phyloP scores from a whole-genome alignment of 2,113 vertebrate genomes.

The Sigmodon hispidus region DNA sequence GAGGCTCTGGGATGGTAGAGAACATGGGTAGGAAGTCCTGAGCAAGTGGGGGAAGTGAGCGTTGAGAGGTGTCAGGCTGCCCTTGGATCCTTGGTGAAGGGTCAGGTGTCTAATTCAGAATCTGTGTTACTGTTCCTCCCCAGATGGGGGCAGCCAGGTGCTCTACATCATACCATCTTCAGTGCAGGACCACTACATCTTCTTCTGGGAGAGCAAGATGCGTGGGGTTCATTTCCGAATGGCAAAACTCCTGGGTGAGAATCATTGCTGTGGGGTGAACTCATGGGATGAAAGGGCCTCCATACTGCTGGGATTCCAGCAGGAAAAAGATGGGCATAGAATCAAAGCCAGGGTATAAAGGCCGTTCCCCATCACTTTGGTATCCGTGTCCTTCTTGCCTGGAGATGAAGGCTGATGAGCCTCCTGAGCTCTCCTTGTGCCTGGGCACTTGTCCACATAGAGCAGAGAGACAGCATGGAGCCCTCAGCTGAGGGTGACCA shows the following conservation, averaged over 20 bases:
- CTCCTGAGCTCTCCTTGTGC: background rate
- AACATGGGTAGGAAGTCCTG: background rate
- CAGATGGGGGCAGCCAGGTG: background rate
- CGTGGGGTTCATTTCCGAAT: rapidly evolving
- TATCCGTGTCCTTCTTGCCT: rapidly evolving
- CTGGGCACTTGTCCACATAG: background rate
- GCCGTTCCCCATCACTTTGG: rapidly evolving
- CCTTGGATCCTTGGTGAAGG: background rate
- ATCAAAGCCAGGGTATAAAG: no score
- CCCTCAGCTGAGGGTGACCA: background rate
- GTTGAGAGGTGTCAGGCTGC: rapidly evolving
- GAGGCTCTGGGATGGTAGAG: background rate
- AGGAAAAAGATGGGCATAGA: background rate
- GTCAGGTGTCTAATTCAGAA: no score
- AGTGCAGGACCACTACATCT: background rate
- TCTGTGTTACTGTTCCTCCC: rapidly evolving
- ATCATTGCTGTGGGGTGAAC: background rate
- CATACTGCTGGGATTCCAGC: no score
- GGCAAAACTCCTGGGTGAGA: background rate
- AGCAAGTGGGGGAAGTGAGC: rapidly evolving
- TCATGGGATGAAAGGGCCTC: background rate
- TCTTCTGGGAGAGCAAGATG: rapidly evolving
- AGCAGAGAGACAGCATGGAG: no score
- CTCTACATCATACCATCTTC: rapidly evolving
- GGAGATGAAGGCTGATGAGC: background rate